Evolutionary conservation across 2,888 invertebrate species (phyloP).

Genomic region (Tethea ocularis): DNA sequence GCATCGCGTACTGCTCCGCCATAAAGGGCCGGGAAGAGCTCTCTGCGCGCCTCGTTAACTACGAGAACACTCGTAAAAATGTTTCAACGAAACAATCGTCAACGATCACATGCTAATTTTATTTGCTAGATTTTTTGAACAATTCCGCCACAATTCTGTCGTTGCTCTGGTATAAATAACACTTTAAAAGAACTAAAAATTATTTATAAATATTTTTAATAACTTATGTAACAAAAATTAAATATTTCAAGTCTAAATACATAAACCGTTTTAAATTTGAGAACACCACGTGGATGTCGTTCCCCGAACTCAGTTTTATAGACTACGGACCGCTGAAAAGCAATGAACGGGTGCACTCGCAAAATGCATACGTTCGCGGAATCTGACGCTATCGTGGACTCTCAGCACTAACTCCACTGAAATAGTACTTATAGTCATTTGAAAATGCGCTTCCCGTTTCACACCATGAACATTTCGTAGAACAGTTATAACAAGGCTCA

Average conservation of each 20-base stretch:
- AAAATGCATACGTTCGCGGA: constrained; percentile 58
- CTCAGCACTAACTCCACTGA: constrained; percentile 21
- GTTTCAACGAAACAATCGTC: constrained; percentile 73
- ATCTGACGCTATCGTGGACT: constrained; percentile 35
- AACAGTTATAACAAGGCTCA: not conserved
- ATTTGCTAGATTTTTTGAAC: not conserved
- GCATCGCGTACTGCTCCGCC: constrained; percentile 57
- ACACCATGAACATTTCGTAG: not conserved
- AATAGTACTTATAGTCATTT: constrained; percentile 12
- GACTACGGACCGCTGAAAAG: constrained; percentile 77
- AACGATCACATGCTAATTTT: constrained; percentile 28
- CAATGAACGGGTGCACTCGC: constrained; percentile 63
- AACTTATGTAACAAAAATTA: not conserved
- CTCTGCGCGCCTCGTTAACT: constrained; percentile 73
- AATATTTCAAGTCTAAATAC: constrained; percentile 21
- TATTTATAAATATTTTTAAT: not conserved
- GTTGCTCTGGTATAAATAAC: not conserved
- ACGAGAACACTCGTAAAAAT: constrained; percentile 69
- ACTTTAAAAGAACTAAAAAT: not conserved
- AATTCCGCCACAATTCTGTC: not conserved
- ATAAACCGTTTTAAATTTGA: constrained; percentile 56
- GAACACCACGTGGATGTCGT: constrained; percentile 60
- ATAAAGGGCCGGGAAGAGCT: constrained; percentile 59
- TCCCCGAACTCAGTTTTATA: constrained; percentile 75
- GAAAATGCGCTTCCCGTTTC: not conserved